Base-by-base conservation (phyloP, 2,888 invertebrate species). In the Cephus rjabovi region DNA sequence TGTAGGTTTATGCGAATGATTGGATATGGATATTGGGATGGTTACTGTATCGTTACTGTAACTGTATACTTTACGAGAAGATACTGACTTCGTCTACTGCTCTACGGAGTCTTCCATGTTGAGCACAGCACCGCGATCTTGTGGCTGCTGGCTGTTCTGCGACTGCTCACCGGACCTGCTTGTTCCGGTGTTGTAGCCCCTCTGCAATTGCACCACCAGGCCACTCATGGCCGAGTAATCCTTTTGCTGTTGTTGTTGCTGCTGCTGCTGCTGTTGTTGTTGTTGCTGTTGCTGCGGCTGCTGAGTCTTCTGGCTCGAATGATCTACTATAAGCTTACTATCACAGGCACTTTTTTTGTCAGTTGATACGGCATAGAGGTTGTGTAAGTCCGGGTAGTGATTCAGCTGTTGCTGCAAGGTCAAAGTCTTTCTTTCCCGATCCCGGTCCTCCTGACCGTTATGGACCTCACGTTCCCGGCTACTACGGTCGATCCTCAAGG, bases 311-410 rank as follows among this genome's bases (percentile, higher is more conserved):
- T 91, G 91, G 89, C 90, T 91, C 90, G 91, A 91, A 90, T 91
- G 91, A 88, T 92, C 91, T 89, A 91, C 89, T 91, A 91, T 91
- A 91, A 91, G 91, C 89, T 92, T 92, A 91, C 91, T 92, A 92
- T 92, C 92, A 92, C 92, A 92, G 92, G 92, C 92, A 92, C 92
- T 92, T 92, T 91, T 92, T 92, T 91, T 91, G 86, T 91, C 91
- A 90, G 90, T 91, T 90, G 91, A 89, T 86, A 89, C 90, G 89
- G 90, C 87, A 88, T 91, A 91, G 86, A 91, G 87, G 84, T 89
- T 90, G 85, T 90, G 90, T 88, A 90, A 85, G 83, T 91, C 90
- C 87, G 91, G 87, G 88, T 90, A 91, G 86, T 91, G 89, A 83
- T 91, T 91, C 83, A 88, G 85, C 84, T 85, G 80, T 75, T 75